Percentiles rank a stretch among this genome's conserved stretches.
These are phyloP conservation scores for Recurvirostra avosetta DNA, from an alignment of 2,113 vertebrate genomes.

Conservation along the genomic window DNA sequence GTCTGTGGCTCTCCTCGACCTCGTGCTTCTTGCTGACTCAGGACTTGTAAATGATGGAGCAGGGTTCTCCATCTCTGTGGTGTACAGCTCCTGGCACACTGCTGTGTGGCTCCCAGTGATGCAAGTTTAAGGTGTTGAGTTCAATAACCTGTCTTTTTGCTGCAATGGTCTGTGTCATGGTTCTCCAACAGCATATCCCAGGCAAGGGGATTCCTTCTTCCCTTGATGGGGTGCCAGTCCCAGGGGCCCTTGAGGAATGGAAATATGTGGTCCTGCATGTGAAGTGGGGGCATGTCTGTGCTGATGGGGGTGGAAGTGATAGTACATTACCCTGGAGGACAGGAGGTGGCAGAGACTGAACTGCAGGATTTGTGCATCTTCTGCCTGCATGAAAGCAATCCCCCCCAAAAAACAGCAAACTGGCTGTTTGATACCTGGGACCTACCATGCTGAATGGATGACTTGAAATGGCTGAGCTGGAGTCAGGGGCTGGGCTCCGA, in stretches of 20 bases:
- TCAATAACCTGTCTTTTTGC: neutral
- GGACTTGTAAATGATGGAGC: neutral
- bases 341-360: neutral
- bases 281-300: neutral
- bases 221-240: too few species aligned
- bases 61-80: too few species aligned
- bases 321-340: neutral
- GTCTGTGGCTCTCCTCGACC: neutral
- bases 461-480: neutral
- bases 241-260: neutral
- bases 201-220: neutral
- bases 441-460: neutral
- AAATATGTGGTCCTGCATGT: neutral
- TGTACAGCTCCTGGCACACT: neutral
- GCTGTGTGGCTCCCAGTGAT: neutral
- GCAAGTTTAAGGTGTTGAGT: neutral
- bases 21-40: neutral
- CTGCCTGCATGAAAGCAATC: neutral
- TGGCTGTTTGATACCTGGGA: neutral
- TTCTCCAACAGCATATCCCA: neutral
- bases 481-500: neutral
- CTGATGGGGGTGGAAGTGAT: neutral
- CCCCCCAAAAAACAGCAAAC: neutral
- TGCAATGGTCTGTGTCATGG: accelerated
- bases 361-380: neutral